A percentile compares a stretch with the other conserved stretches of the same genome.
phyloP scores from a whole-genome alignment of 2,113 vertebrate species.

The Indicator indicator region DNA sequence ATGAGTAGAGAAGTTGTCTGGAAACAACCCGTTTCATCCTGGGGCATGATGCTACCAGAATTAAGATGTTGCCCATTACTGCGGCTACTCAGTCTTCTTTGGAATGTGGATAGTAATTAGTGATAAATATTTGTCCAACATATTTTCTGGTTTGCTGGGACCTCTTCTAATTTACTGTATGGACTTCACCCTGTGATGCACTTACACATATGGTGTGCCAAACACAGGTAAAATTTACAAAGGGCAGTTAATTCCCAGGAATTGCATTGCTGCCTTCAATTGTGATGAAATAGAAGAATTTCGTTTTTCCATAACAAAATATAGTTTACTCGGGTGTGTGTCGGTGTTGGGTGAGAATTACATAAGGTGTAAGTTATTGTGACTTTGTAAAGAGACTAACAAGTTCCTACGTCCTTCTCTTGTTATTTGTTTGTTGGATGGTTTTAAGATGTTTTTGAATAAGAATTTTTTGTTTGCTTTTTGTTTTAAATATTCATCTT shows the following conservation, averaged over 20 bases:
- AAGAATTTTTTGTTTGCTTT: not conserved
- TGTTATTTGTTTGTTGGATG: not conserved
- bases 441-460: not conserved
- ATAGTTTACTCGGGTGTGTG: not conserved
- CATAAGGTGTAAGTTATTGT: not conserved
- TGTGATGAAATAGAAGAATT: not conserved
- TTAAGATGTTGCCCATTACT: not conserved
- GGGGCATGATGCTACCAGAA: not conserved
- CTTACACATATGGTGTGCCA: not conserved
- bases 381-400: not conserved
- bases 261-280: not conserved
- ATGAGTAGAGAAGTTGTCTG: not conserved
- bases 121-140: not conserved
- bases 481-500: not conserved
- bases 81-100: not conserved
- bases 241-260: not conserved
- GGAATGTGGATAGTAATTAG: not conserved
- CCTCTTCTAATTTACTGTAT: not conserved
- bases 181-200: not conserved
- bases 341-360: not conserved
- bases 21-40: not conserved
- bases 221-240: not conserved
- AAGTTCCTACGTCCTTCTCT: not conserved
- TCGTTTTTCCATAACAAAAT: not conserved
- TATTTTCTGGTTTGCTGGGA: not conserved